Percentiles rank a stretch among this genome's conserved stretches.
Conservation (phyloP, 2,113 vertebrate species). For the Apteryx owenii region DNA sequence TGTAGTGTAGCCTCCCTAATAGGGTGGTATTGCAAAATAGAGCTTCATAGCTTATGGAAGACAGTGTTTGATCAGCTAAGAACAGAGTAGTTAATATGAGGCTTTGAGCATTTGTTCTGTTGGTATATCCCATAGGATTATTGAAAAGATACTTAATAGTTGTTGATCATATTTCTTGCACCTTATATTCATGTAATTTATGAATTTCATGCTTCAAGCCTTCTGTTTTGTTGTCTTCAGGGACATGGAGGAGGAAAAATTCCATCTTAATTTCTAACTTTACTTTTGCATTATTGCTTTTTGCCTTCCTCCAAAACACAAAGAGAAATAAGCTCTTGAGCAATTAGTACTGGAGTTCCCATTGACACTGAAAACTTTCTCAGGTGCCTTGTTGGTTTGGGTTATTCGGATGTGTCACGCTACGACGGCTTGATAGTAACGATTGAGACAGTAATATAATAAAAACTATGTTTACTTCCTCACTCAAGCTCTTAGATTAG, state of each 20-base stretch:
- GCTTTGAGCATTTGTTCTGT: not conserved
- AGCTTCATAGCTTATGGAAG: not conserved
- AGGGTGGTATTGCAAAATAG: not conserved
- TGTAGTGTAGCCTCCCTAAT: not conserved
- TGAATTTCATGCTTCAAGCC: not conserved
- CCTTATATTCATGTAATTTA: not conserved
- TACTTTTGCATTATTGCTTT: not conserved
- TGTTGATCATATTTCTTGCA: not conserved
- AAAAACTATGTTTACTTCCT: too few relatives aligned
- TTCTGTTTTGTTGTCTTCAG: not conserved
- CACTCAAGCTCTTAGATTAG: too few relatives aligned
- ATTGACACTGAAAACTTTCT: not conserved
- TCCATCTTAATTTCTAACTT: not conserved
- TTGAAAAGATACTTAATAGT: not conserved
- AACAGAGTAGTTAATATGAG: not conserved
- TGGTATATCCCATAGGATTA: not conserved
- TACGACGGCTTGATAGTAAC: too few relatives aligned
- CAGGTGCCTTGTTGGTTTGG: fast-evolving
- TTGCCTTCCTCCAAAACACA: not conserved
- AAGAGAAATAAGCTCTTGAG: not conserved
- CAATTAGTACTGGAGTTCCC: not conserved
- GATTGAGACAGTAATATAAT: too few relatives aligned
- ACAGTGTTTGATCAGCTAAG: not conserved
- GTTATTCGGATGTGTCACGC: not conserved
- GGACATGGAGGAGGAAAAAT: not conserved